Base-by-base conservation (phyloP, 35 echinoderm and acorn worm genomes). In the Ptychodera flava region DNA sequence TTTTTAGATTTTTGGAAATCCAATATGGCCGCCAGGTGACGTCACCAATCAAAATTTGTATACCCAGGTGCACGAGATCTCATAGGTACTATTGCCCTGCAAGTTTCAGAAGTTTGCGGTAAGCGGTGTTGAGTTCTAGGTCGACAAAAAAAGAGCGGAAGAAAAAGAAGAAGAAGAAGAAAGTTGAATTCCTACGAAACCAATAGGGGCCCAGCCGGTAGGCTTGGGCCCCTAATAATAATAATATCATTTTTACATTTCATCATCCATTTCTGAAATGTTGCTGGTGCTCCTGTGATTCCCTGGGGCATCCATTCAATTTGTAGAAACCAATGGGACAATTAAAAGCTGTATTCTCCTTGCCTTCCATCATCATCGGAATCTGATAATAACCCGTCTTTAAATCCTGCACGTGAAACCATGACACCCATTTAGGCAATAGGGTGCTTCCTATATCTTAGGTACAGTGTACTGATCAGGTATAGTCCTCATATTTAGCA, bases 1-100 rank as follows among this genome's bases (percentile, higher is more conserved):
- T n/a, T n/a, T n/a, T n/a, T n/a, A n/a, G n/a, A n/a, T n/a, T n/a
- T n/a, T n/a, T n/a, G n/a, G n/a, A n/a, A n/a, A n/a, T n/a, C n/a
- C n/a, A n/a, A n/a, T n/a, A n/a, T n/a, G n/a, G n/a, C n/a, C n/a
- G n/a, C n/a, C n/a, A n/a, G n/a, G n/a, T n/a, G 1, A 86, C 22
- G 80, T 94, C 90, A 83, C 91, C 90, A 81, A 94, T 91, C 78
- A 91, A 94, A 16, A 94, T n/a, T n/a, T n/a, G n/a, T n/a, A n/a
- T n/a, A n/a, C n/a, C 86, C 34, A 91, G 31, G 1, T 86, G n/a
- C n/a, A n/a, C n/a, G n/a, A n/a, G n/a, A n/a, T n/a, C n/a, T n/a
- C n/a, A n/a, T n/a, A n/a, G n/a, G n/a, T n/a, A n/a, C n/a, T n/a
- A n/a, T n/a, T n/a, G n/a, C n/a, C n/a, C n/a, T n/a, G n/a, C n/a